Base-by-base conservation (phyloP, 2,888 invertebrate genomes). In the Drosophila dives region DNA sequence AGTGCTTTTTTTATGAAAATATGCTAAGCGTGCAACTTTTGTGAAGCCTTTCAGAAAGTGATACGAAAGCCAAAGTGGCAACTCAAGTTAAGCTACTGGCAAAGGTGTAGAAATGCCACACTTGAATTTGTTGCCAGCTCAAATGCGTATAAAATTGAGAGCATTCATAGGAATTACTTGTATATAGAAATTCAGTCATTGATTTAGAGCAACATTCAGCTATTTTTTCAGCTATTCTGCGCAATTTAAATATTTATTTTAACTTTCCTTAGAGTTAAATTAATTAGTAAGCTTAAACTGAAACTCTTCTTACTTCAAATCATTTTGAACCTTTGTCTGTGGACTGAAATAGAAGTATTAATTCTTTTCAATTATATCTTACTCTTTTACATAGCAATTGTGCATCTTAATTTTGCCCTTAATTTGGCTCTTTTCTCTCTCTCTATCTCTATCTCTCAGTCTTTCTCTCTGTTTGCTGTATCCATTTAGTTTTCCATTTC, bases 1-100 rank as follows among this genome's bases (percentile, higher is more conserved):
- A 71, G 56, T 20, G 32, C 34, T 34, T 55, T 66, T 66, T 36
- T 42, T 11, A 64, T 55, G 63, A 74, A 75, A 51, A 64, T 64
- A 45, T 67, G 56, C 53, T 63, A 72, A 63, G 72, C 72, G 51
- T 64, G 68, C 62, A 59, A 68, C 40, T 73, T 72, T 73, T 45
- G 45, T 34, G 60, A 74, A 74, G 55, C 75, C 64, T 60, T 60
- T 55, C 36, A 51, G 42, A 34, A 58, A 49, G 23, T 56, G 63
- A 60, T 60, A 36, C 73, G 20, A n/a, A 40, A 51, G 34, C 60
- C 55, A 32, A 26, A 33, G 56, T 26, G 45, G 45, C 40, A 34
- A 33, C 32, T 34, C 11, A 42, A 36, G 42, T 60, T 60, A 8
- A 38, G 20, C 56, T 53, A 38, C 42, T 17, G 3, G 5, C 23